Evolutionary conservation across 2,113 vertebrate species (phyloP).

Genomic region (Xerus inauris): DNA sequence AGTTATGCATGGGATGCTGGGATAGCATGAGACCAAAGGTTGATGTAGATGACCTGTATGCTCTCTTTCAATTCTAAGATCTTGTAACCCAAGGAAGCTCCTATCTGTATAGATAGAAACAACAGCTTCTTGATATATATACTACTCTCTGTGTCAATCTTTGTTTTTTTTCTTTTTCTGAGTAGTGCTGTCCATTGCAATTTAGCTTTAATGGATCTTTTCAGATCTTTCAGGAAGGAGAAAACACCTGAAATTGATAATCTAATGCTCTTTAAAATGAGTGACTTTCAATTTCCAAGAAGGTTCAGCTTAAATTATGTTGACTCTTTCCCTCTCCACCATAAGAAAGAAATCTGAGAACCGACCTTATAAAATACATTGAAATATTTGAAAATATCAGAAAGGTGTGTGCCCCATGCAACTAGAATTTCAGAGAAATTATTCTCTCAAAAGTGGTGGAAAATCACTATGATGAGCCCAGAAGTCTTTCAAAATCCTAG

Average conservation of each 20-base stretch:
- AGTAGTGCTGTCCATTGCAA: neutral
- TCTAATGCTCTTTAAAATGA: neutral
- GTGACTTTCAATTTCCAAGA: conserved; percentile 11
- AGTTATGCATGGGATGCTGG: neutral
- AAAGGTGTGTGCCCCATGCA: neutral
- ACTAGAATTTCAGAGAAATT: conserved; percentile 52
- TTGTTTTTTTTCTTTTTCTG: neutral
- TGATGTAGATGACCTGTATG: neutral
- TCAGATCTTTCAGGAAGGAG: conserved; percentile 21
- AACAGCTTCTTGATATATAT: neutral
- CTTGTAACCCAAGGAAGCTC: neutral
- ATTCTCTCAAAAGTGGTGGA: neutral
- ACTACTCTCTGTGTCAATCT: neutral
- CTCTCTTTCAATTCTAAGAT: neutral
- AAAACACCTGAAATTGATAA: neutral
- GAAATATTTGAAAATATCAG: conserved; percentile 50
- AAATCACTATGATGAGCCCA: conserved; percentile 21
- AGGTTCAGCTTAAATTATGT: neutral
- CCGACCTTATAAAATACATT: neutral
- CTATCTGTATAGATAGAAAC: neutral
- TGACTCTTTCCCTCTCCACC: neutral
- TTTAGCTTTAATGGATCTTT: neutral
- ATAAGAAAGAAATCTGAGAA: neutral
- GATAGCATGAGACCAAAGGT: neutral
- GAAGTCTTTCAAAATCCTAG: conserved; percentile 42